Base-by-base conservation (phyloP, 2,888 invertebrate species). In the Caenorhabditis parvicauda region DNA sequence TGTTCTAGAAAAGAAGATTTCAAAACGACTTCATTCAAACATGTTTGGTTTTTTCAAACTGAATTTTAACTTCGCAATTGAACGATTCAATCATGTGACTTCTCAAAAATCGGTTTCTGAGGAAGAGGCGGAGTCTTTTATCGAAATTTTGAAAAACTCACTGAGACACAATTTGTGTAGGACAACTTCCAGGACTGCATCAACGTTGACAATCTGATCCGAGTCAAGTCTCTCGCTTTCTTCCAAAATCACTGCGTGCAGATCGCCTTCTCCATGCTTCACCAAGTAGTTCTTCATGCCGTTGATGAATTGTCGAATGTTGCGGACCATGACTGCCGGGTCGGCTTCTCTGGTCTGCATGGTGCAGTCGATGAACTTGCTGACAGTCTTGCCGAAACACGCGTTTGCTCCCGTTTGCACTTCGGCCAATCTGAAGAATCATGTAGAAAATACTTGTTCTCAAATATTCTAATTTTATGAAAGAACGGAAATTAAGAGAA, bases 201-300 rank as follows among this genome's bases (percentile, higher is more conserved):
- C 95, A 82, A 95, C 86, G 84, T 95, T 95, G 45, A 95, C 86
- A 82, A 94, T 93, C 82, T 94, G 93, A 61, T 90, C 90, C 2
- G 90, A 85, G 81, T 89, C 90, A 55, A 95, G 85, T 85, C 90
- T 89, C 53, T 87, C 86, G 66, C 90, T 85, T 82, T 91, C 91
- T 75, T 88, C 87, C 82, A 92, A 91, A 43, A 95, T 91, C 82
- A 93, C 89, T 73, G 88, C 89, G 81, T 91, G 91, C 81, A 95
- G 90, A 74, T 90, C 90, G 22, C 66, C 88, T 82, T 95, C 94
- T 19, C 94, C 94, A 77, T 93, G 92, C 79, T 93, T 93, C 29
- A 94, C 90, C 59, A 95, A 86, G 83, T 94, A 96, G 83, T 96
- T 96, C 83, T 95, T 95, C 89, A 96, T 94, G 54, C 94, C 95